Base-by-base conservation (phyloP, 2,113 vertebrate species). In the Anguilla rostrata region DNA sequence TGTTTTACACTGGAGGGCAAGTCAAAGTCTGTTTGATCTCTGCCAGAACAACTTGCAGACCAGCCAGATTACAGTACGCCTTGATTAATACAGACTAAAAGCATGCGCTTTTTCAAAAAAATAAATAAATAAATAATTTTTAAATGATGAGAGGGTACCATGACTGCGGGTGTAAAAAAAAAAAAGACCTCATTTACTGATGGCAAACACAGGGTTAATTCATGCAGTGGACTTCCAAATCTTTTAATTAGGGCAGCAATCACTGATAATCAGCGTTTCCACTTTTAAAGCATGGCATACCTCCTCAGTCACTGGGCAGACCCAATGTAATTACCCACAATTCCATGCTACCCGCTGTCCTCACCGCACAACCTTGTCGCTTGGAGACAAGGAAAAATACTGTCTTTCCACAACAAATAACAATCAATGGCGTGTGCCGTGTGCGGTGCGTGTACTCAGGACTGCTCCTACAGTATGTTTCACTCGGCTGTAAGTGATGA, bases 161-260 rank as follows among this genome's bases (percentile, higher is more conserved):
- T 6, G 41, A 66, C 39, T 82, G 26, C 6, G 26, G 18, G 57
- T 18, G 15, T 12, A 7, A n/a, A 5, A 46, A 7, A n/a, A 5
- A 46, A 46, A 46, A 56, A 56, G 49, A 39, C 34, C 56, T 83
- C 22, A 79, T 78, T 41, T 75, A 14, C 78, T 39, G 49, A 56
- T 39, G 43, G 40, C 82, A 46, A 84, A 40, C 12, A 34, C 66
- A 34, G 71, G 49, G 41, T 43, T 39, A 78, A 57, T 80, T 49
- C 26, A 49, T 56, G 34, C 46, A 29, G 60, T 81, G 82, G 71
- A 78, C 82, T 22, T 57, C 57, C 75, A 84, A 66, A 81, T 81
- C 75, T 66, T 84, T 81, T 87, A 84, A 87, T 34, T n/a, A 81
- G 15, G 49, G 41, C 49, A 49, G 57, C 43, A 49, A 34, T 80